These are phyloP conservation scores for Leptinotarsa rubiginosa DNA, from an alignment of 2,888 invertebrate genomes.

Conservation along the genomic window DNA sequence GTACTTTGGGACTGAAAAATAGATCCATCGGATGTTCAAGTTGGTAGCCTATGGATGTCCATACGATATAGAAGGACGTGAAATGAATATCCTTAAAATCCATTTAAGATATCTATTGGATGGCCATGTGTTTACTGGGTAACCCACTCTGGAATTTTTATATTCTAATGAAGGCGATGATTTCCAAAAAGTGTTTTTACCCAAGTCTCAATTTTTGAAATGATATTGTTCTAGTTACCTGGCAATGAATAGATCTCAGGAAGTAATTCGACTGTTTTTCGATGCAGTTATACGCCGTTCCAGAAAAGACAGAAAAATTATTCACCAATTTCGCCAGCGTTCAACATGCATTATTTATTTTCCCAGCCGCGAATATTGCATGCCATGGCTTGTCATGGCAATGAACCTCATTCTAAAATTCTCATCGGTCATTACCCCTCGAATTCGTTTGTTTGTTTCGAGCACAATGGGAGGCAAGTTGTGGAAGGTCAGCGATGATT, in stretches of 20 bases:
- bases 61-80: no score
- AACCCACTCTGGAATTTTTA: no score
- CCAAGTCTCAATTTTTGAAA: no score
- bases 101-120: no score
- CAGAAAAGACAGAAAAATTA: conserved; percentile 32
- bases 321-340: conserved; percentile 31
- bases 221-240: no score
- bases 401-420: conserved; percentile 42
- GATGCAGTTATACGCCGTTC: not conserved
- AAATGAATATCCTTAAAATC: no score
- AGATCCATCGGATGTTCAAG: no score
- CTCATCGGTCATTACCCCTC: conserved; percentile 30
- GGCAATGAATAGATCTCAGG: not conserved
- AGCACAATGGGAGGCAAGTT: conserved; percentile 20
- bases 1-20: no score
- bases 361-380: conserved; percentile 41
- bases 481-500: conserved; percentile 22
- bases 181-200: no score
- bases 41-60: no score
- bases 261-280: not conserved
- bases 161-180: no score
- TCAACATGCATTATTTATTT: conserved; percentile 37
- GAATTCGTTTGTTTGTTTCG: conserved; percentile 23
- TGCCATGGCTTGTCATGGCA: conserved; percentile 39
- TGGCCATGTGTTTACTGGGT: no score